Evolutionary conservation across 2,797 vertebrate species (phyloP).

Genomic region (Onychomys leucogaster): DNA sequence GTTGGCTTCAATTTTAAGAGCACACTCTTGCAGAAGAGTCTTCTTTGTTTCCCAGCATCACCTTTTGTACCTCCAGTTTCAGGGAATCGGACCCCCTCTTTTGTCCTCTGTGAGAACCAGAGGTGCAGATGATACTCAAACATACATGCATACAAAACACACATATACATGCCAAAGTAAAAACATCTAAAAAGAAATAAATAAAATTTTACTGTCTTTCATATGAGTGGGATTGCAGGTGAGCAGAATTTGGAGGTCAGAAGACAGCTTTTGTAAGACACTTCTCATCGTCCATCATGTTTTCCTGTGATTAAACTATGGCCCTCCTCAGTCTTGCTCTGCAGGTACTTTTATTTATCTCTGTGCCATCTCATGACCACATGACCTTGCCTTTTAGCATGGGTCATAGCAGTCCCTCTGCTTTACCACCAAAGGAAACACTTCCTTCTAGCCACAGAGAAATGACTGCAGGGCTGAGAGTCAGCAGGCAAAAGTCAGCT

Average conservation of each 20-base stretch:
- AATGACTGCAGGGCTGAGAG: not conserved
- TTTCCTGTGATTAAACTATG: not conserved
- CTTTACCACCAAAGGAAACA: not conserved
- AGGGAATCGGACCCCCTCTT: not conserved
- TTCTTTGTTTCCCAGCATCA: not conserved
- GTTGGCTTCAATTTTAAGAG: no score
- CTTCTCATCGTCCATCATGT: not conserved
- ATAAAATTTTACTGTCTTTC: not conserved
- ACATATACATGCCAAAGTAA: not conserved
- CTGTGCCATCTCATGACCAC: not conserved
- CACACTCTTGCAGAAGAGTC: no score
- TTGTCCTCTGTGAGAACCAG: not conserved
- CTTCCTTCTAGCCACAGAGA: not conserved
- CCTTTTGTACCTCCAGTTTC: no score
- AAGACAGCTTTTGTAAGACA: not conserved
- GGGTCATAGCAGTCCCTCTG: not conserved
- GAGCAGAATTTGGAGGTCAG: not conserved
- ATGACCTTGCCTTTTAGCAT: not conserved
- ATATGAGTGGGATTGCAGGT: no score
- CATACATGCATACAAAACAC: not conserved
- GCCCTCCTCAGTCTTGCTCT: not conserved
- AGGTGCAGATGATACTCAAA: no score
- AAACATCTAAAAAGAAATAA: not conserved
- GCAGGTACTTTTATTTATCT: not conserved
- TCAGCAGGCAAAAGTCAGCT: no score